Percentiles rank a stretch among this genome's conserved stretches.
These are phyloP conservation scores for Potorous gilbertii DNA, from an alignment of 2,797 vertebrate species.

Conservation along the genomic window DNA sequence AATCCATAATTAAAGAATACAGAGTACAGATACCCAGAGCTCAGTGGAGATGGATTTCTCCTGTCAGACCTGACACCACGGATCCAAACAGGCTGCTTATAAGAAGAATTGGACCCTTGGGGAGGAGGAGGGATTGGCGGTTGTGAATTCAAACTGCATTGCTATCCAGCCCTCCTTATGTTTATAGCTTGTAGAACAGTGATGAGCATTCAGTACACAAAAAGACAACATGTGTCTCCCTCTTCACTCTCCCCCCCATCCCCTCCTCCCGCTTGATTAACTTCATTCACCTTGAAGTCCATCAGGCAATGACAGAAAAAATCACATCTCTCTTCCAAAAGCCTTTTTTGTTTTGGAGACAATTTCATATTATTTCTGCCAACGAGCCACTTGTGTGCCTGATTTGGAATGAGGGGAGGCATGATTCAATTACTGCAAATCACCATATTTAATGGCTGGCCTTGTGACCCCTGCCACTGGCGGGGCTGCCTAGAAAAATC, in stretches of 20 bases:
- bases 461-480: constrained; percentile 63
- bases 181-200: not conserved
- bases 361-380: constrained; percentile 23
- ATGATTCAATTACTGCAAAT: constrained; percentile 79
- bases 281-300: not conserved
- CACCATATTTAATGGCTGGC: constrained; percentile 72
- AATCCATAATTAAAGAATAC: constrained; percentile 46
- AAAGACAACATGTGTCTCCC: not conserved
- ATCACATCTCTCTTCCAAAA: not conserved
- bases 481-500: constrained; percentile 74
- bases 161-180: not conserved
- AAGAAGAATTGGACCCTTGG: not conserved
- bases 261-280: not conserved
- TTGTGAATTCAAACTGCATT: not conserved
- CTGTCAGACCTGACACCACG: not conserved
- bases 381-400: not conserved
- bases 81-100: not conserved
- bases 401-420: constrained; percentile 62
- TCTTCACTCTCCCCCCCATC: rapidly evolving
- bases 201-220: not conserved
- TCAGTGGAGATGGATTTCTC: not conserved
- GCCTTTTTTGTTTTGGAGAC: constrained; percentile 11
- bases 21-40: not conserved
- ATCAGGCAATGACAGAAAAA: not conserved
- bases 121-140: not conserved